These are phyloP conservation scores for Eulemur coronatus DNA, from an alignment of 2,797 vertebrate species.

Conservation along the genomic window DNA sequence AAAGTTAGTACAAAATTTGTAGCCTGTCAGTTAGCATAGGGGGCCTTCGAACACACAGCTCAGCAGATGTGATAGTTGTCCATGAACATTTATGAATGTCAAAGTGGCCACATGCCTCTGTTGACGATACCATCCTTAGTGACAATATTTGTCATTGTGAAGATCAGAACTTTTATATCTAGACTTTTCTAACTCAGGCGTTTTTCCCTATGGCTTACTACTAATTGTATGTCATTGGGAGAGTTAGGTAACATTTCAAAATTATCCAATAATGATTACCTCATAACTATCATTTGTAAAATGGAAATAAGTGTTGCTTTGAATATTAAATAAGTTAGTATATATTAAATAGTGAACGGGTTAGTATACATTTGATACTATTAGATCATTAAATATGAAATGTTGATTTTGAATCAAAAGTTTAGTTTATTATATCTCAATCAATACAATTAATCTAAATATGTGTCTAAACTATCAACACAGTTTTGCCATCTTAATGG, in stretches of 20 bases:
- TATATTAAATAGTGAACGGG: neutral
- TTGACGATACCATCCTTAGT: neutral
- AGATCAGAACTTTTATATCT: neutral
- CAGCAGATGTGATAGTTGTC: neutral
- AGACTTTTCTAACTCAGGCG: neutral
- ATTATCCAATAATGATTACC: neutral
- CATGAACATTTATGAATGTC: neutral
- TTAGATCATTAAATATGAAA: no score
- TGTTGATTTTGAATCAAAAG: no score
- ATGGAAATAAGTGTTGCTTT: neutral
- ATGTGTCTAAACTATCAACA: no score
- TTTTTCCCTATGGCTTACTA: neutral
- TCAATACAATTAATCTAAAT: no score
- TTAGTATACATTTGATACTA: neutral
- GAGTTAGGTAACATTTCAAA: neutral
- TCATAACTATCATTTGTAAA: neutral
- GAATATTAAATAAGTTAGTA: neutral
- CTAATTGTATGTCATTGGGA: neutral
- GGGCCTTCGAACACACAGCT: neutral
- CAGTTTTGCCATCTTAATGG: no score
- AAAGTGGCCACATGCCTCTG: neutral
- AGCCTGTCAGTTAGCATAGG: neutral
- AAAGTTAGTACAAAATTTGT: neutral
- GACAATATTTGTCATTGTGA: neutral
- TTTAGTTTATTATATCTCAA: no score